These are phyloP conservation scores for Drosophila pegasa DNA, from an alignment of 2,888 invertebrate species.

Conservation along the genomic window DNA sequence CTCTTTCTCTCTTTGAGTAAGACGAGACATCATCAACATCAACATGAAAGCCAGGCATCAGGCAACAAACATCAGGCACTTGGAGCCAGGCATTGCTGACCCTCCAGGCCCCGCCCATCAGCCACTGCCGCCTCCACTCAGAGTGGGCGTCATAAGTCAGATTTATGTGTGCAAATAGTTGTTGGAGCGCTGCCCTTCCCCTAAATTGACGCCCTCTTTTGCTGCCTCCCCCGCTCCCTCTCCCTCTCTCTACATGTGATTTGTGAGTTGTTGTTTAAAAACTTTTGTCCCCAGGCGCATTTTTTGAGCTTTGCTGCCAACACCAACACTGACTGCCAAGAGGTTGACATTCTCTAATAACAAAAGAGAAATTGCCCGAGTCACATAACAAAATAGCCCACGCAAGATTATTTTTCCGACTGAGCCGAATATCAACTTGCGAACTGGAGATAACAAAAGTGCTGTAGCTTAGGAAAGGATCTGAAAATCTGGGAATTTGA, in stretches of 20 bases:
- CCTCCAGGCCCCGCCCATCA: constrained; percentile 30
- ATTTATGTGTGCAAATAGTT: constrained; percentile 77
- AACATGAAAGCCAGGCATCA: constrained; percentile 25
- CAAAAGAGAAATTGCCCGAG: constrained; percentile 47
- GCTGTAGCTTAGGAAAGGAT: background rate
- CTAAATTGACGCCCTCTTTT: constrained; percentile 40
- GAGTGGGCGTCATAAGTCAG: constrained; percentile 72
- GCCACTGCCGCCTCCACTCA: constrained; percentile 21
- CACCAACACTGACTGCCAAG: constrained; percentile 27
- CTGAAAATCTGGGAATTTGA: background rate
- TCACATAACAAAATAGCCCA: constrained; percentile 26
- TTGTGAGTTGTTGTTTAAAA: constrained; percentile 66
- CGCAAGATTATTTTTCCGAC: constrained; percentile 6
- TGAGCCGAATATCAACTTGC: constrained; percentile 24
- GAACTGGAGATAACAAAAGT: background rate
- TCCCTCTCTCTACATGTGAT: constrained; percentile 38
- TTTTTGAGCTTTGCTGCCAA: constrained; percentile 31
- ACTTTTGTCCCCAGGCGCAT: constrained; percentile 55
- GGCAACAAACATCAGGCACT: background rate
- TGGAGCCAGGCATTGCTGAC: constrained; percentile 24
- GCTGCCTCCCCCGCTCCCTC: constrained; percentile 6
- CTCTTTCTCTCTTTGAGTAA: constrained; percentile 11
- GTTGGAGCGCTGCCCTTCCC: background rate
- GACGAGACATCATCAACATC: constrained; percentile 55
- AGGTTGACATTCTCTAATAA: constrained; percentile 57